phyloP scores from a whole-genome alignment of 2,113 vertebrate genomes.

The Pseudois nayaur region DNA sequence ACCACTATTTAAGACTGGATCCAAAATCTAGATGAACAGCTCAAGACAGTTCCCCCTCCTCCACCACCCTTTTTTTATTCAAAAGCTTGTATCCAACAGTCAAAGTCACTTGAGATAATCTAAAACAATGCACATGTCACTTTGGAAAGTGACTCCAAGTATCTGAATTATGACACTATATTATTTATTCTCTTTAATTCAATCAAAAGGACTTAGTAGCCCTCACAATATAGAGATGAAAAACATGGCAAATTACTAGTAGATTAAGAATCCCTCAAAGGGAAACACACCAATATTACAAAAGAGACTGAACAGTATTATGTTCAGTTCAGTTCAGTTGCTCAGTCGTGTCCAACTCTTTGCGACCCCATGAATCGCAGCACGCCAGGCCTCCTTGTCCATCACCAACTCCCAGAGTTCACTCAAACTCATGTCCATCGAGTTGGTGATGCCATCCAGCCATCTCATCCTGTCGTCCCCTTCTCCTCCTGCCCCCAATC shows the following conservation, averaged over 20 bases:
- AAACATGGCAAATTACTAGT: not conserved
- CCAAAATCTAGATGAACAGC: not conserved
- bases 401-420: too few species aligned
- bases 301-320: not conserved
- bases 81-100: not conserved
- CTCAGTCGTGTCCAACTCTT: too few species aligned
- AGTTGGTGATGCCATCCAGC: too few species aligned
- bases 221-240: not conserved
- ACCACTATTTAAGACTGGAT: not conserved
- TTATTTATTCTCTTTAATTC: not conserved
- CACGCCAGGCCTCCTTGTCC: too few species aligned
- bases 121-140: constrained; percentile 10
- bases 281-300: not conserved
- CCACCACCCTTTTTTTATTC: not conserved
- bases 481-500: too few species aligned
- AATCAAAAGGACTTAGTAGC: not conserved
- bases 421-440: too few species aligned
- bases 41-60: not conserved
- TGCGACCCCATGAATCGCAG: too few species aligned
- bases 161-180: not conserved
- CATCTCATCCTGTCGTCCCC: too few species aligned
- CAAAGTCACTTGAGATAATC: not conserved
- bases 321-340: too few species aligned
- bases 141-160: constrained; percentile 34
- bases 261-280: not conserved